phyloP scores from a whole-genome alignment of 2,113 vertebrate species.

The Jaculus jaculus region DNA sequence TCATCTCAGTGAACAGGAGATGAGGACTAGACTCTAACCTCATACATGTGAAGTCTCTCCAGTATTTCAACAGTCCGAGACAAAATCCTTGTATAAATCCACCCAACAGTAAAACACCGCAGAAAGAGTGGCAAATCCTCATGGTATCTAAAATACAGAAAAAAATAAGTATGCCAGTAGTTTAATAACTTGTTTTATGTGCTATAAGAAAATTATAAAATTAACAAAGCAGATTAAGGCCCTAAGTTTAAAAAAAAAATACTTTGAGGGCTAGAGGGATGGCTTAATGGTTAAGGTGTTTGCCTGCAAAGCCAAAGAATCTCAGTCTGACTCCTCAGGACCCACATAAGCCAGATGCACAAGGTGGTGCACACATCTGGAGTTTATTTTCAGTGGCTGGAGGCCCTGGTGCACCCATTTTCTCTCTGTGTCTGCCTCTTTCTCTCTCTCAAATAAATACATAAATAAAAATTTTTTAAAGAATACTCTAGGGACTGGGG shows the following conservation, averaged over 20 bases:
- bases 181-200: background rate
- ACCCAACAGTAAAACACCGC: slow-evolving; percentile 93
- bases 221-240: background rate
- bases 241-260: background rate
- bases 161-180: background rate
- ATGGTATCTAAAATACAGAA: slow-evolving; percentile 84
- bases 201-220: background rate
- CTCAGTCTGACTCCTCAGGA: too few species aligned
- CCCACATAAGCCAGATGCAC: too few species aligned
- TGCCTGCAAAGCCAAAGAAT: too few species aligned
- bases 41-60: slow-evolving; percentile 92
- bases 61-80: slow-evolving; percentile 94
- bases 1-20: accelerated
- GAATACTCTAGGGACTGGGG: too few species aligned
- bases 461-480: too few species aligned
- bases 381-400: too few species aligned
- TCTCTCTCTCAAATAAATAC: too few species aligned
- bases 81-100: slow-evolving; percentile 92
- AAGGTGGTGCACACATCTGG: too few species aligned
- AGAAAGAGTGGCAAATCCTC: slow-evolving; percentile 90
- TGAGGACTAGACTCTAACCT: slow-evolving; percentile 83
- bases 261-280: background rate
- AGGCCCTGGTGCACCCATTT: too few species aligned
- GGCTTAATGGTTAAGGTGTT: too few species aligned
- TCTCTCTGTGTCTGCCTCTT: too few species aligned